phyloP scores from a whole-genome alignment of 2,797 vertebrate species.

The Mus caroli region DNA sequence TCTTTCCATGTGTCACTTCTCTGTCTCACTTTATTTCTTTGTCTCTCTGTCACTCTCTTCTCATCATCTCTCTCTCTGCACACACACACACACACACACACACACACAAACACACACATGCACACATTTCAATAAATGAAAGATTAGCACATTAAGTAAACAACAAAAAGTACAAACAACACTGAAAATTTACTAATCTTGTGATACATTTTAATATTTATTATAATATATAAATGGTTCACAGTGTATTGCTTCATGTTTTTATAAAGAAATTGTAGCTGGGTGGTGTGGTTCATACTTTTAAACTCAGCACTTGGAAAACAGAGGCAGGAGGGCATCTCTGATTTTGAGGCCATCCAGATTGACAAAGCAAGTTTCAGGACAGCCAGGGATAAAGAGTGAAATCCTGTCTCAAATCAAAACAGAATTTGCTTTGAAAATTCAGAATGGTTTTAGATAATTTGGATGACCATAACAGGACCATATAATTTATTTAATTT shows the following conservation, averaged over 20 bases:
- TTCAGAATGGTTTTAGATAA: background rate
- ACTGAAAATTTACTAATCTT: background rate
- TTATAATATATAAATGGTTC: background rate
- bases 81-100: too few relatives aligned
- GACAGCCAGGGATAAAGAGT: too few relatives aligned
- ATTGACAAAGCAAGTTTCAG: background rate
- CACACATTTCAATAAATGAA: background rate
- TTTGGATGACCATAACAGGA: background rate
- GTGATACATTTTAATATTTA: background rate
- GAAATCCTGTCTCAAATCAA: background rate
- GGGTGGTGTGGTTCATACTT: background rate
- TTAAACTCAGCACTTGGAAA: background rate
- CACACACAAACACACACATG: too few relatives aligned
- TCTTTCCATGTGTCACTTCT: background rate
- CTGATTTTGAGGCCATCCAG: background rate
- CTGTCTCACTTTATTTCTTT: background rate
- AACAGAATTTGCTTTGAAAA: constrained; percentile 8
- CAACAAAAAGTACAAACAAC: background rate
- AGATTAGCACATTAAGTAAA: background rate
- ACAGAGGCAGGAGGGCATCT: background rate
- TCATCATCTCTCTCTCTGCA: too few relatives aligned
- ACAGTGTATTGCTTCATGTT: background rate
- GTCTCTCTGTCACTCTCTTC: background rate
- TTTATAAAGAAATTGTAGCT: background rate
- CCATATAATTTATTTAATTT: background rate